Evolutionary conservation across 2,888 invertebrate species (phyloP), one percentile per base, ranked within the genome.

Genomic region (Ectropis crepuscularia): DNA sequence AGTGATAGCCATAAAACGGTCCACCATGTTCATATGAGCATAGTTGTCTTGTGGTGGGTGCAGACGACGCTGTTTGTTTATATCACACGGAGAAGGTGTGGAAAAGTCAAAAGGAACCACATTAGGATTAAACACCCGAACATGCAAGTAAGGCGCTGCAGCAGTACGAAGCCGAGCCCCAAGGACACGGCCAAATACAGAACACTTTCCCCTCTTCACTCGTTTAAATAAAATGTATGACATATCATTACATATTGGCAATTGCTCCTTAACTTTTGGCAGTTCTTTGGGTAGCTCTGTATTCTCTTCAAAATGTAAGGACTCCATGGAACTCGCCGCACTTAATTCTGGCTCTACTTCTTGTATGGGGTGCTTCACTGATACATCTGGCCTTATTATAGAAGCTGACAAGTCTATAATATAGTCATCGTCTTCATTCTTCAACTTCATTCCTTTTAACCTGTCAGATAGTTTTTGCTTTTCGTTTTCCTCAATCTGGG

Each of bases 31-130:
- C 68, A 69, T 68, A 43, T 69, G 63, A 16, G 66, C 54, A 39
- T 69, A 69, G 0, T 53, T 63, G 9, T 69, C 67, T 4, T 39
- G 57, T 5, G 71, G 74, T 8, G 82, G 85, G 12, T 80, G 80
- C 45, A 74, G 72, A 57, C 80, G 65, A 53, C 78, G 86, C 59
- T 83, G 86, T 62, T 83, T 85, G 12, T 83, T 82, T 12, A 85
- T 61, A 68, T 91, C 90, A 74, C 88, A 89, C 0, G 91, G 90
- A 7, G 89, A 90, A 46, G 82, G 83, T 6, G 86, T 86, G 8
- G 75, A 76, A 46, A 91, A 91, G 63, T 87, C 83, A 79, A 91
- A 90, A 28, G 75, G 70, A 0, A 71, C 65, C 36, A 90, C 78
- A n/a, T 46, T 51, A 0, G 62, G 62, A 50, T 72, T 73, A 6